Evolutionary conservation across 1,140 invertebrate species (phyloP), one percentile per base, ranked within the genome.

Genomic region (Streblospio benedicti): DNA sequence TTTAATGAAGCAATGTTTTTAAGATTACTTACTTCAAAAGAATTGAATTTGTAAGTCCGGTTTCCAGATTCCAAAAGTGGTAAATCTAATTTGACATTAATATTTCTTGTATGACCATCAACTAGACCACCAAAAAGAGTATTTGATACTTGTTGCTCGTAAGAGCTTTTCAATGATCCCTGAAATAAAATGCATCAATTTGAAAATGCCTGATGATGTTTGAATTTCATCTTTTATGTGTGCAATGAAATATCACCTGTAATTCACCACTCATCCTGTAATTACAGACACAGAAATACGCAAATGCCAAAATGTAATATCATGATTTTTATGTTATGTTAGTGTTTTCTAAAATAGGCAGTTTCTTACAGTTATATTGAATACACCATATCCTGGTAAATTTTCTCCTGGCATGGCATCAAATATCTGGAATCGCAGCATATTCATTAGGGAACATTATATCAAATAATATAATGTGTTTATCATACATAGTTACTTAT

Each of bases 341-440:
- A 47, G 45, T 27, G 30, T 28, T 47, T 23, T 14, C 2, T 47
- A 28, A 2, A 27, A 47, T n/a, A 47, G 30, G 45, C n/a, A 47
- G 28, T 35, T 28, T 51, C 56, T 60, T 60, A 68, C 67, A 57
- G 54, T 61, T 4, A 62, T 32, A 59, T 32, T 65, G 43, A 71
- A 71, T 6, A 69, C 57, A 20, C 65, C 62, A 53, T 59, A 63
- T 16, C 69, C 65, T 18, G 43, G 32, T 33, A 71, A 31, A 43
- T 61, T 63, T 33, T 43, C 55, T 14, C 69, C 69, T 28, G 69
- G 69, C 4, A 61, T 59, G 25, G 61, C 23, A 28, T 67, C 50
- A 63, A 68, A 71, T 4, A 70, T 25, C 69, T 70, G 47, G 25
- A 41, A 59, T 43, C 45, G 4, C 43, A 50, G 56, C n/a, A 41